Conservation (phyloP, 1,140 invertebrate species). For the Drosophila suzukii region DNA sequence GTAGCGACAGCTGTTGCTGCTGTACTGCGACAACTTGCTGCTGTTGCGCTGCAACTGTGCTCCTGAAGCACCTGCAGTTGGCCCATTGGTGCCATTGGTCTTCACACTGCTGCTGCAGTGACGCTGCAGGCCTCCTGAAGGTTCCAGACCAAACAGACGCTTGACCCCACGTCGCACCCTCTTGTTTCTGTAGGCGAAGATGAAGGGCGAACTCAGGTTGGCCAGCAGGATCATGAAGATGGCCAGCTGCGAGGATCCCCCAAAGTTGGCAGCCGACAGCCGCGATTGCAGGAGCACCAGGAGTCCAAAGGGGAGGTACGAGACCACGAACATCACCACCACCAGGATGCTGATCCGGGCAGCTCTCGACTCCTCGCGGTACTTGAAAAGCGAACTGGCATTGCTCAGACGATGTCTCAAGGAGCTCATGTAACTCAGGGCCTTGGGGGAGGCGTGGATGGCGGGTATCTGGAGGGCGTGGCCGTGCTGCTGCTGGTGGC, state of each 20-base stretch:
- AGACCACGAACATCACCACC: conserved; percentile 89
- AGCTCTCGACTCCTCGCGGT: conserved; percentile 92
- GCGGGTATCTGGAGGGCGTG: conserved; percentile 79
- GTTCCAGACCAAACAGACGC: conserved; percentile 86
- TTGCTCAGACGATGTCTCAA: conserved; percentile 91
- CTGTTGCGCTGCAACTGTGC: conserved; percentile 71
- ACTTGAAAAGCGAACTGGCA: conserved; percentile 92
- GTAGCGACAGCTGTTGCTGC: conserved; percentile 72
- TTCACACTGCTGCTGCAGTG: conserved; percentile 74
- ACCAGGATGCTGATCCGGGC: conserved; percentile 91
- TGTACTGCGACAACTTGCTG: conserved; percentile 76
- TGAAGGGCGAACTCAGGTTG: conserved; percentile 89
- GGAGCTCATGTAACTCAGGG: conserved; percentile 87
- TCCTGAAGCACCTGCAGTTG: not conserved
- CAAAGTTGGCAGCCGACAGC: conserved; percentile 60
- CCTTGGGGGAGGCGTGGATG: conserved; percentile 80
- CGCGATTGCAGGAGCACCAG: conserved; percentile 85
- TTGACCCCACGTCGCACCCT: conserved; percentile 90
- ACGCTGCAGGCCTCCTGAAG: conserved; percentile 68
- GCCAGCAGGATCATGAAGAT: conserved; percentile 89
- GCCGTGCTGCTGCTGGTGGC: conserved; percentile 32
- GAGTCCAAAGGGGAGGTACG: conserved; percentile 89
- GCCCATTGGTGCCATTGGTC: conserved; percentile 36
- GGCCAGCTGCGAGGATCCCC: conserved; percentile 84
- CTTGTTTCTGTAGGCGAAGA: conserved; percentile 92